Conservation (phyloP, 2,888 invertebrate genomes). For the Xestia ashworthii region DNA sequence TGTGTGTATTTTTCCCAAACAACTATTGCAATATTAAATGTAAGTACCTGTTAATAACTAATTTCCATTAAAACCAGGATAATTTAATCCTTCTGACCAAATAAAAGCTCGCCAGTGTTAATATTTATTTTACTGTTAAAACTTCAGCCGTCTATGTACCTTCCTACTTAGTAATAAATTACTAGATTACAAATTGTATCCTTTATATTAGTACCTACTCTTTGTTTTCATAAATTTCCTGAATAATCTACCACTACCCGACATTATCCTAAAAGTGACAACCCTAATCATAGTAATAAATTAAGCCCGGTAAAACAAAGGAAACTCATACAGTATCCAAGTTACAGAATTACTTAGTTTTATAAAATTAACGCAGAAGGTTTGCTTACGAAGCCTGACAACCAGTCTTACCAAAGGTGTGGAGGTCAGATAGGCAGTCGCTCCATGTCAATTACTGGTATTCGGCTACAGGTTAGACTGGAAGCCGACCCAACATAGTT, state of each 20-base stretch:
- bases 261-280: slow-evolving; percentile 50
- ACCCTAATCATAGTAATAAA: slow-evolving; percentile 62
- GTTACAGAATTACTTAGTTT: slow-evolving; percentile 34
- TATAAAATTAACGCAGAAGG: neutral
- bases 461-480: too few species aligned
- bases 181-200: slow-evolving; percentile 18
- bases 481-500: too few species aligned
- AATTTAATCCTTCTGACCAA: slow-evolving; percentile 25
- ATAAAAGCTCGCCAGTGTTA: slow-evolving; percentile 31
- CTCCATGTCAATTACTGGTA: too few species aligned
- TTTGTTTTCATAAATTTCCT: slow-evolving; percentile 49
- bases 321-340: slow-evolving; percentile 42
- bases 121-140: slow-evolving; percentile 42
- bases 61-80: slow-evolving; percentile 30
- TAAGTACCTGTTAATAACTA: neutral
- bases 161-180: slow-evolving; percentile 38
- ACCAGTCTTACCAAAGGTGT: too few species aligned
- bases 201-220: slow-evolving; percentile 20
- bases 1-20: neutral
- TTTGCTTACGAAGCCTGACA: neutral
- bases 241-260: slow-evolving; percentile 34
- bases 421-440: too few species aligned
- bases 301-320: slow-evolving; percentile 57
- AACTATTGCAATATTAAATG: neutral
- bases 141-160: slow-evolving; percentile 23